Evolutionary conservation across 2,888 invertebrate genomes (phyloP), one percentile per base, ranked within the genome.

Genomic region (Beris morrisii): DNA sequence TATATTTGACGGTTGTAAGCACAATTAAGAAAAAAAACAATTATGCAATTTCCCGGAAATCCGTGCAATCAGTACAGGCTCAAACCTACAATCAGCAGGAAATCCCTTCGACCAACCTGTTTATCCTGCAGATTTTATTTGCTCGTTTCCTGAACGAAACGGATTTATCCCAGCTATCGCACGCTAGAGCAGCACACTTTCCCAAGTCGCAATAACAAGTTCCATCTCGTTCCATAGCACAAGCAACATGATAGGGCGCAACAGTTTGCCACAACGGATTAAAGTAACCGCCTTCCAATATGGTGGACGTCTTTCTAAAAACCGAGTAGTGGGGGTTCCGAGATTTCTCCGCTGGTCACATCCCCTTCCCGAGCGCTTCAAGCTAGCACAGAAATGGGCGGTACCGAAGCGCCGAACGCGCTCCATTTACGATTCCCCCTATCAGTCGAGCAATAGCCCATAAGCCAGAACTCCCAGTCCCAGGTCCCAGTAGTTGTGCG

Each of bases 221-320:
- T 38, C 38, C 38, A 38, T 38, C 38, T 38, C 38, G 4, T 3
- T 38, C 38, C 38, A 3, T 22, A 9, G 7, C 38, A 38, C 38
- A 9, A 7, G 38, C 38, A 38, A 38, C 22, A 22, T 43, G 50
- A 50, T 50, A 61, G 38, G 43, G 50, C 31, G 61, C 61, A 61
- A 61, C 61, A 61, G 61, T 50, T 50, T 15, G 43, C 15, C 12
- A 15, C 11, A 22, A 43, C 9, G 38, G 38, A 38, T 7, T 9
- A 3, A 38, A 9, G 38, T 38, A 38, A 7, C 55, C 64, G 64
- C 64, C 64, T 48, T 12, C 46, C 55, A 65, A 65, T 50, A 65
- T 65, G 64, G 56, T 65, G 64, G 64, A 11, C 55, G 54, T n/a
- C 22, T 45, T 9, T 5, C 15, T 4, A 56, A 15, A 7, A 32